Conservation (phyloP, 1,140 invertebrate genomes). For the Listronotus oregonensis region DNA sequence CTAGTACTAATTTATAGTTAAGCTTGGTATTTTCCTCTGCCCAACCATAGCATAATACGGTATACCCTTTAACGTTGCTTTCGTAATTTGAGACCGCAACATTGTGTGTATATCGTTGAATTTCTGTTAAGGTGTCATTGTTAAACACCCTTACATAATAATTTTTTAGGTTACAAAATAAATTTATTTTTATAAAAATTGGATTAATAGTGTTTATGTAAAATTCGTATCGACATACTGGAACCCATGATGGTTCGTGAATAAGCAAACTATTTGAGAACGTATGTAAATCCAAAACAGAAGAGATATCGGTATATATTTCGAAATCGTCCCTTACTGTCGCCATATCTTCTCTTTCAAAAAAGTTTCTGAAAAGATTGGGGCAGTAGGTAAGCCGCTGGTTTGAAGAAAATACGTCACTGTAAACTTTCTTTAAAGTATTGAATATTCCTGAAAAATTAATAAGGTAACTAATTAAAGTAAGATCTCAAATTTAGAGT, state of each 20-base stretch:
- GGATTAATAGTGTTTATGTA: conserved; percentile 31
- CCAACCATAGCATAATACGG: conserved; percentile 53
- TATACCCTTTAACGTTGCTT: conserved; percentile 48
- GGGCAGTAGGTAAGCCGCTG: conserved; percentile 22
- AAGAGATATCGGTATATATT: conserved; percentile 25
- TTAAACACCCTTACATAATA: conserved; percentile 51
- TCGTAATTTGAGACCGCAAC: conserved; percentile 40
- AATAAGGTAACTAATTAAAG: too few relatives aligned
- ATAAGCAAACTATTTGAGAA: conserved; percentile 14
- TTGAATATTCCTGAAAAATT: conserved; percentile 18
- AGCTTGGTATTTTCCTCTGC: conserved; percentile 33
- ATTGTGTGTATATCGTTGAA: conserved; percentile 44
- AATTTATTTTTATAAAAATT: conserved; percentile 40
- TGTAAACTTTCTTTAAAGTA: conserved; percentile 19
- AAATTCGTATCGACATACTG: conserved; percentile 38
- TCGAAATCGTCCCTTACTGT: conserved; percentile 10
- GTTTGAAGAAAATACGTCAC: conserved; percentile 12
- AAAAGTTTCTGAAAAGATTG: conserved; percentile 34
- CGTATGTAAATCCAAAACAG: conserved; percentile 12
- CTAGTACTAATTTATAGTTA: conserved; percentile 48
- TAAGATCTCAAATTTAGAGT: too few relatives aligned
- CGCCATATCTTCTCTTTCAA: conserved; percentile 14
- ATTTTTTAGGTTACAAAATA: conserved; percentile 45
- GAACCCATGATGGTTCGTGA: conserved; percentile 30
- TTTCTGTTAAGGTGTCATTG: conserved; percentile 50